phyloP scores from a whole-genome alignment of 2,888 invertebrate genomes.

The Euzetes globulus region DNA sequence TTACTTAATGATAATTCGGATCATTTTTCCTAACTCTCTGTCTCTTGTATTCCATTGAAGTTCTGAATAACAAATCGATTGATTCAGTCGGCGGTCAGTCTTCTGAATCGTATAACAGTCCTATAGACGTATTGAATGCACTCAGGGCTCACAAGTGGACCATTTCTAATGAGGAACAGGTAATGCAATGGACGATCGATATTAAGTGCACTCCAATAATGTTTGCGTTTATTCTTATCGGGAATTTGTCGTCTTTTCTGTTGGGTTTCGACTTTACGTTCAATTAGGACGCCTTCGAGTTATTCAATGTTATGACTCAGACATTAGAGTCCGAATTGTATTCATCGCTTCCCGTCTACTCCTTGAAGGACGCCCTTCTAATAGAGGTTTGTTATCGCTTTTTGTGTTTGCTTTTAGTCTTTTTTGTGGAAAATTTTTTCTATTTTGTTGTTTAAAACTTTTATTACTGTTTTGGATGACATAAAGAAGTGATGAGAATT shows the following conservation, averaged over 20 bases:
- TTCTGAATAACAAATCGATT: background rate
- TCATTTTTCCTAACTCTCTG: background rate
- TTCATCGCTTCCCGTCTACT: slow-evolving; percentile 27
- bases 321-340: slow-evolving; percentile 74
- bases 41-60: background rate
- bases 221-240: background rate
- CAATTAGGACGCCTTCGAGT: slow-evolving; percentile 76
- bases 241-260: slow-evolving; percentile 8
- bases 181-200: slow-evolving; percentile 36
- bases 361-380: slow-evolving; percentile 30
- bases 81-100: background rate
- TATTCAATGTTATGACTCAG: slow-evolving; percentile 78
- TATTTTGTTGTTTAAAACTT: background rate
- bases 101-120: slow-evolving; percentile 44
- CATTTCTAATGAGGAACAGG: slow-evolving; percentile 71
- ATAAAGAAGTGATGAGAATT: slow-evolving; percentile 18
- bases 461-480: background rate
- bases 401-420: background rate
- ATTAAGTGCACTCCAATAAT: background rate
- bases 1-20: slow-evolving; percentile 7
- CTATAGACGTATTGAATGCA: slow-evolving; percentile 63
- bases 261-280: background rate
- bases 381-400: slow-evolving; percentile 20
- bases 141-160: slow-evolving; percentile 72
- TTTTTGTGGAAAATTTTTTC: background rate